Evolutionary conservation across 1,140 invertebrate species (phyloP).

Genomic region (Atopsyche davidsoni): DNA sequence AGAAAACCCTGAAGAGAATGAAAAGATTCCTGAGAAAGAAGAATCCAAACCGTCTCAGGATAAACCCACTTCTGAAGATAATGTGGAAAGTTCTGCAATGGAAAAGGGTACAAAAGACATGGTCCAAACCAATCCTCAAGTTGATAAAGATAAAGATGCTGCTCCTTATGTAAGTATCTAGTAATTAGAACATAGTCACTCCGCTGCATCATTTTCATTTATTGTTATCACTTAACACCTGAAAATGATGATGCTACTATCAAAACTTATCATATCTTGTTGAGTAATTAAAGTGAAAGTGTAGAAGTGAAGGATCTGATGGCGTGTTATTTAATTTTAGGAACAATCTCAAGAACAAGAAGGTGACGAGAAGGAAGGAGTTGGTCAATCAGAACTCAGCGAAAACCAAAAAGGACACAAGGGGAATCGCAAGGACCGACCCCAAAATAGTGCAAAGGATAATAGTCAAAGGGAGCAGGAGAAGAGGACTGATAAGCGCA

Average conservation of each 20-base stretch:
- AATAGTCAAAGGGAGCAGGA: conserved; percentile 33
- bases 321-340: conserved; percentile 27
- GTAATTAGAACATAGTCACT: not conserved
- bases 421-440: conserved; percentile 46
- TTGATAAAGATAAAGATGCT: conserved; percentile 54
- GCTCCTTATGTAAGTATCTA: conserved; percentile 45
- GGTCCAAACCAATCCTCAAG: conserved; percentile 51
- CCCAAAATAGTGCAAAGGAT: conserved; percentile 33
- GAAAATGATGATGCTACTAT: too few species aligned
- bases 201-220: too few species aligned
- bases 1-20: conserved; percentile 51
- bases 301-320: not conserved
- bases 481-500: conserved; percentile 37
- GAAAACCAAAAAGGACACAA: conserved; percentile 56
- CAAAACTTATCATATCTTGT: too few species aligned
- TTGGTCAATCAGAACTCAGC: conserved; percentile 54
- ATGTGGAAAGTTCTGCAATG: conserved; percentile 41
- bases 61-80: conserved; percentile 48
- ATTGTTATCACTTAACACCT: too few species aligned
- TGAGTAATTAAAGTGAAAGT: too few species aligned
- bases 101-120: conserved; percentile 46
- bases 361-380: conserved; percentile 55
- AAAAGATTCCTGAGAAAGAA: conserved; percentile 65
- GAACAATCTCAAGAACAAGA: conserved; percentile 47
- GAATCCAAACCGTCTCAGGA: conserved; percentile 53